Conservation (phyloP, 2,113 vertebrate genomes). For the Ciconia boyciana region DNA sequence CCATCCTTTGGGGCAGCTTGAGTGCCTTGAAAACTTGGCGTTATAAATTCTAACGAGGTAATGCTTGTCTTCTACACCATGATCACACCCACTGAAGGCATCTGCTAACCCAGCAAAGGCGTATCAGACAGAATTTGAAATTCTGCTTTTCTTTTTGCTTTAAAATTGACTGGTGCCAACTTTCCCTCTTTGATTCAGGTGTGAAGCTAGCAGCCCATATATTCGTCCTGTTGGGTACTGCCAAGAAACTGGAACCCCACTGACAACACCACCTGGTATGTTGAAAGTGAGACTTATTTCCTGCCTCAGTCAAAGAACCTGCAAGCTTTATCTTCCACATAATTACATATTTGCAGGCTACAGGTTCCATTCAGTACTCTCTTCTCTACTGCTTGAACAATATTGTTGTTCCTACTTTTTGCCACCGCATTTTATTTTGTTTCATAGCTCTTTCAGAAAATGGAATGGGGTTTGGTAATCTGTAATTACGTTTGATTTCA, state of each 20-base stretch:
- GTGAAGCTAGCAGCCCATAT: constrained; percentile 90
- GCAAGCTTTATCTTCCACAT: not conserved
- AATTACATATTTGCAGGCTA: not conserved
- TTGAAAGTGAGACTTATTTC: constrained; percentile 3
- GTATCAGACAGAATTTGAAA: not conserved
- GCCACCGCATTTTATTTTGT: not conserved
- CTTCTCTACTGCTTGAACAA: not conserved
- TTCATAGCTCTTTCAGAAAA: not conserved
- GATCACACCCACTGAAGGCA: constrained; percentile 35
- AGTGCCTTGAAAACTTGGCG: not conserved
- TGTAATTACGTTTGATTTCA: not conserved
- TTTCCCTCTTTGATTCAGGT: constrained; percentile 73
- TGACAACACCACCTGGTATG: constrained; percentile 88
- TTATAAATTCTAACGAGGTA: not conserved
- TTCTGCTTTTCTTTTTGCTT: not conserved
- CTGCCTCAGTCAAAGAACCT: not conserved
- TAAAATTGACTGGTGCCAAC: constrained; percentile 13
- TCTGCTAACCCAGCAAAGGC: constrained; percentile 5
- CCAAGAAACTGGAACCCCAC: constrained; percentile 78
- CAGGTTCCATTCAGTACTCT: not conserved
- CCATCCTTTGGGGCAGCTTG: not conserved
- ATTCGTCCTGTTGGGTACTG: constrained; percentile 89
- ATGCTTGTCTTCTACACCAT: not conserved
- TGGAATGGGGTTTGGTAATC: not conserved
- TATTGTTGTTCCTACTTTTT: not conserved